Percentiles rank a stretch among this genome's conserved stretches.
phyloP scores from a whole-genome alignment of 2,113 vertebrate genomes.

The Ageneiosus marmoratus region DNA sequence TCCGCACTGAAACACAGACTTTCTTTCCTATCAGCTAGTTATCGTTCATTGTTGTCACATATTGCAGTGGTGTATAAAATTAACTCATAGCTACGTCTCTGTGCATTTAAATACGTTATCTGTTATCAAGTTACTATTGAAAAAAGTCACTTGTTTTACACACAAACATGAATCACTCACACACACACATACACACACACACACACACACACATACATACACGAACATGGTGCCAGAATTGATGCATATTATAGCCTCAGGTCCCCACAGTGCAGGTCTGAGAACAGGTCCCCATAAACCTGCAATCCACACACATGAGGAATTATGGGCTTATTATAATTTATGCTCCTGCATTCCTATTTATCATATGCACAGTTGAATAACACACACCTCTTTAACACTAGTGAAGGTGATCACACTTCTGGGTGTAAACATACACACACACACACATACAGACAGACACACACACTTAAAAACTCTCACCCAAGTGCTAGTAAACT shows the following conservation, averaged over 20 bases:
- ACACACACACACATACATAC: not conserved
- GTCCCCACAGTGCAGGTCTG: constrained; percentile 17
- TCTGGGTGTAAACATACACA: not conserved
- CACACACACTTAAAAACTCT: constrained; percentile 28
- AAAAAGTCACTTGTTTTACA: too few species aligned
- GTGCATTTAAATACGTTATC: too few species aligned
- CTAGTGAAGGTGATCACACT: constrained; percentile 2
- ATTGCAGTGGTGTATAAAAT: not conserved
- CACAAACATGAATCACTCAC: too few species aligned
- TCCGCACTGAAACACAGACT: too few species aligned
- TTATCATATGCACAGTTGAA: not conserved
- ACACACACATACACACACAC: not conserved
- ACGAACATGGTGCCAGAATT: not conserved
- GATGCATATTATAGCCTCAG: not conserved
- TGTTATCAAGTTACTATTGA: too few species aligned
- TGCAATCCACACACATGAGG: not conserved
- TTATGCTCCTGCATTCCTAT: not conserved
- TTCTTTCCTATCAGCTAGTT: not conserved
- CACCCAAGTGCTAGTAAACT: constrained; percentile 28
- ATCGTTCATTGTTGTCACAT: not conserved
- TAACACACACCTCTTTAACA: constrained; percentile 15
- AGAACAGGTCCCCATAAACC: not conserved
- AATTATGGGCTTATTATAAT: not conserved
- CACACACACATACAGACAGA: constrained; percentile 21
- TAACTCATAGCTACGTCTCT: not conserved